phyloP scores from a whole-genome alignment of 1,140 invertebrate species.

The Drosophila teissieri region DNA sequence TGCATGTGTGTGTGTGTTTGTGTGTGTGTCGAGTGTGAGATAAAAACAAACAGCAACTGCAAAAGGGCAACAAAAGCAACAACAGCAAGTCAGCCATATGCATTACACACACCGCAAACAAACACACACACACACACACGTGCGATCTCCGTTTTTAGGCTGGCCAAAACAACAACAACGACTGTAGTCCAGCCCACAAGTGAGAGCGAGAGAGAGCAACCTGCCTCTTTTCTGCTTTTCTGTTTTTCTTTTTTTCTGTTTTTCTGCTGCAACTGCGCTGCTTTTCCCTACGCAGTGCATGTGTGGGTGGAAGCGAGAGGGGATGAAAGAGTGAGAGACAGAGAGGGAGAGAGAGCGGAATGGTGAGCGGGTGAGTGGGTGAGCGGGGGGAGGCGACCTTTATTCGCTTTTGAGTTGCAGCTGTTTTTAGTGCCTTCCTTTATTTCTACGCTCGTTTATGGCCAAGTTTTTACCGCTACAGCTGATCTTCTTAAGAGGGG shows the following conservation, averaged over 20 bases:
- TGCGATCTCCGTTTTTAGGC: conserved; percentile 74
- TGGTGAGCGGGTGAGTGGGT: too few relatives aligned
- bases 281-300: conserved; percentile 3
- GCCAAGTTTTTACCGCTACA: conserved; percentile 24
- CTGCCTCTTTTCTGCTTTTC: conserved; percentile 46
- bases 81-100: conserved; percentile 38
- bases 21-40: conserved; percentile 15
- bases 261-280: conserved; percentile 38
- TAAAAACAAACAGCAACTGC: conserved; percentile 37
- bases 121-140: conserved; percentile 38
- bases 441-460: conserved; percentile 25
- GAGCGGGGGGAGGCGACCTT: conserved; percentile 38
- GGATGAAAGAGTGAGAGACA: not conserved
- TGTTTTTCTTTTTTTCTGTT: conserved; percentile 25
- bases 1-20: conserved; percentile 15
- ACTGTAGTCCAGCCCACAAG: conserved; percentile 67
- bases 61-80: conserved; percentile 22
- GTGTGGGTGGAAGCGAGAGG: not conserved
- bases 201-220: conserved; percentile 44
- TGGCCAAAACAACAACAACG: conserved; percentile 53
- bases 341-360: too few relatives aligned
- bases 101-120: conserved; percentile 23
- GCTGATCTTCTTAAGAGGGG: conserved; percentile 8
- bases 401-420: conserved; percentile 73
- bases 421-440: conserved; percentile 56